Conservation (phyloP, 2,888 invertebrate species). For the Calliphora vomitoria region DNA sequence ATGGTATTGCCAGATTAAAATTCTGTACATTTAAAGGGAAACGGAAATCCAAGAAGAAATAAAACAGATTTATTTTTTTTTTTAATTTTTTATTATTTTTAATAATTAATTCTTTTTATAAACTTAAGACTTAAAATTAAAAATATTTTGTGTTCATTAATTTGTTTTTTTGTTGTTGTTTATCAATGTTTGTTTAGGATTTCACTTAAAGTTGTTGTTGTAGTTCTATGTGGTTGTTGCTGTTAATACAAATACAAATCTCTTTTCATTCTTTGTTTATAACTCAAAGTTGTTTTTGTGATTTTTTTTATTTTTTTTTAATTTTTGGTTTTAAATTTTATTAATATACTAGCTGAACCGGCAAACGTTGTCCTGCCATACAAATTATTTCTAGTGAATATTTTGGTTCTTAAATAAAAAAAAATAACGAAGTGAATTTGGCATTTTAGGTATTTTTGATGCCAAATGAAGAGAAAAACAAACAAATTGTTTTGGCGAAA, state of each 20-base stretch:
- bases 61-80: constrained; percentile 48
- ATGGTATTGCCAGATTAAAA: constrained; percentile 35
- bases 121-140: constrained; percentile 85
- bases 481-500: too few species aligned
- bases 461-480: too few species aligned
- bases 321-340: constrained; percentile 50
- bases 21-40: neutral
- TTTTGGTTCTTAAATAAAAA: too few species aligned
- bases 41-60: constrained; percentile 19
- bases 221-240: constrained; percentile 74
- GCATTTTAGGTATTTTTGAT: too few species aligned
- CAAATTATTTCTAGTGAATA: too few species aligned
- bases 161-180: constrained; percentile 75
- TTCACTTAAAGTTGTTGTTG: constrained; percentile 77
- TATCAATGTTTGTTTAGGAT: constrained; percentile 74
- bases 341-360: too few species aligned
- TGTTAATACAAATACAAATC: constrained; percentile 76
- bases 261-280: constrained; percentile 73
- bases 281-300: constrained; percentile 60
- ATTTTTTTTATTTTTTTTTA: constrained; percentile 40
- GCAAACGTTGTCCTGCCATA: too few species aligned
- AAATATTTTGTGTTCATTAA: constrained; percentile 83
- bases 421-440: too few species aligned
- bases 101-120: constrained; percentile 84
- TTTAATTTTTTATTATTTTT: constrained; percentile 79